Evolutionary conservation across 1,140 invertebrate species (phyloP).

Genomic region (Atta cephalotes): DNA sequence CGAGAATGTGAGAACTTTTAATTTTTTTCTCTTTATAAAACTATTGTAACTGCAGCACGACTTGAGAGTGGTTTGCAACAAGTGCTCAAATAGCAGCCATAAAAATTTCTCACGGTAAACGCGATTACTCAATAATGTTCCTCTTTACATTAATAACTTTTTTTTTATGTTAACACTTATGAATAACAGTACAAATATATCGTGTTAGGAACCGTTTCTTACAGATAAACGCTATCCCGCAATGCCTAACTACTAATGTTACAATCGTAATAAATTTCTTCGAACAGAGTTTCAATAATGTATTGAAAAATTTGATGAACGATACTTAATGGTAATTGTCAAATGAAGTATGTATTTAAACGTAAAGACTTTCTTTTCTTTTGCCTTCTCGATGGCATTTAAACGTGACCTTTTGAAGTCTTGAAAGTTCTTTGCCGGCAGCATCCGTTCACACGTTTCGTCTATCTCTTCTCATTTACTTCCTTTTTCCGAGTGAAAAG

Average conservation of each 20-base stretch:
- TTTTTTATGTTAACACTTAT: slow-evolving; percentile 15
- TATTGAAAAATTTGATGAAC: slow-evolving; percentile 32
- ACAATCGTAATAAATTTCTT: slow-evolving; percentile 42
- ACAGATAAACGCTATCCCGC: slow-evolving; percentile 31
- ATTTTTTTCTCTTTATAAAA: background rate
- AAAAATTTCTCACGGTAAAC: background rate
- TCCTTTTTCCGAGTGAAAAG: slow-evolving; percentile 38
- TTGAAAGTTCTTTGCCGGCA: slow-evolving; percentile 25
- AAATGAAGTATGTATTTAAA: slow-evolving; percentile 39
- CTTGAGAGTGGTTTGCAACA: background rate
- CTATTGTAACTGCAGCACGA: background rate
- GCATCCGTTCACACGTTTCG: slow-evolving; percentile 62
- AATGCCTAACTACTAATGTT: slow-evolving; percentile 10
- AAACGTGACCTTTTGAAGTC: slow-evolving; percentile 60
- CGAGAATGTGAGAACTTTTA: background rate
- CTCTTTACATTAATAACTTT: slow-evolving; percentile 24
- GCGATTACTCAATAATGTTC: slow-evolving; percentile 11
- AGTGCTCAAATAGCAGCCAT: background rate
- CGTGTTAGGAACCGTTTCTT: slow-evolving; percentile 27
- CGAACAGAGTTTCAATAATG: slow-evolving; percentile 26
- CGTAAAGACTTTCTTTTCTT: slow-evolving; percentile 32
- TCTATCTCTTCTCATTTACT: slow-evolving; percentile 4
- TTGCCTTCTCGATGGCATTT: slow-evolving; percentile 23
- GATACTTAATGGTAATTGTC: slow-evolving; percentile 42
- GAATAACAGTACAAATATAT: background rate